phyloP scores from a whole-genome alignment of 2,113 vertebrate genomes.

The Psilopogon haemacephalus region DNA sequence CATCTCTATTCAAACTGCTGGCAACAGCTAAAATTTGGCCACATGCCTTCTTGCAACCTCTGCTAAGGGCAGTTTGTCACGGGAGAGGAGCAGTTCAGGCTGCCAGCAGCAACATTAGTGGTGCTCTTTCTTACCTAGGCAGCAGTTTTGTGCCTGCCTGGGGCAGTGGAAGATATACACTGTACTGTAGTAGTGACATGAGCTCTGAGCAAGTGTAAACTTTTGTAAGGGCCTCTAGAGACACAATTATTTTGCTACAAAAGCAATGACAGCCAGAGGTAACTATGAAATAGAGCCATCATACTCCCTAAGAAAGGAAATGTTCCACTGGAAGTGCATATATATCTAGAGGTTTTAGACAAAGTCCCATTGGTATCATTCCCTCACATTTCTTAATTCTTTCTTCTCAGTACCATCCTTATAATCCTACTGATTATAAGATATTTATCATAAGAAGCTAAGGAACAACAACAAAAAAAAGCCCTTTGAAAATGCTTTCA shows the following conservation, averaged over 20 bases:
- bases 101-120: background rate
- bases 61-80: background rate
- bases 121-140: background rate
- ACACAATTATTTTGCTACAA: background rate
- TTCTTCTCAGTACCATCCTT: background rate
- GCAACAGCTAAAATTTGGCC: background rate
- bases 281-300: background rate
- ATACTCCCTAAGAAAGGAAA: background rate
- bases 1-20: background rate
- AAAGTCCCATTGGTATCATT: background rate
- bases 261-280: background rate
- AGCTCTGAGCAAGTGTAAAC: background rate
- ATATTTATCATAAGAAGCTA: background rate
- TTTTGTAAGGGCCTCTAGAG: background rate
- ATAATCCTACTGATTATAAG: background rate
- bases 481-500: background rate
- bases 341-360: background rate
- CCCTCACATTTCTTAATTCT: background rate
- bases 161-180: background rate
- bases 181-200: background rate
- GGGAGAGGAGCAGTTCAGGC: background rate
- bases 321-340: background rate
- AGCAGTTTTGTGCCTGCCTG: constrained; percentile 18
- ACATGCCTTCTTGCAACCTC: background rate
- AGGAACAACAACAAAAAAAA: background rate